These are phyloP conservation scores for Silurus asotus DNA, from an alignment of 2,113 vertebrate species.

Conservation along the genomic window DNA sequence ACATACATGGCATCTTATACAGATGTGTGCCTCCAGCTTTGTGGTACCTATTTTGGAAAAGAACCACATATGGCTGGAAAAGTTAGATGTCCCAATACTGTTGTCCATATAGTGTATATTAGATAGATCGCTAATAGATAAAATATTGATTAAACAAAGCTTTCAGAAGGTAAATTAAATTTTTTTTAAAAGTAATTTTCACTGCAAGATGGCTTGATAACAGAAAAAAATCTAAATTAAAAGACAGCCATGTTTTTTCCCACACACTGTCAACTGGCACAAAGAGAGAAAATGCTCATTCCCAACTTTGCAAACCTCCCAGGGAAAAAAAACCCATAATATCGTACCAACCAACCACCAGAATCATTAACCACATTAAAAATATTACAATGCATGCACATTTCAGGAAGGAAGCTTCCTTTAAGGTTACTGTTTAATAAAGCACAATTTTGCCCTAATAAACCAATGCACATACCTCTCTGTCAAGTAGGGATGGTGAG, in stretches of 20 bases:
- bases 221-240: not conserved
- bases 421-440: not conserved
- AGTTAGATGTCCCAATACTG: too few relatives aligned
- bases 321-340: not conserved
- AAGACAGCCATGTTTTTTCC: not conserved
- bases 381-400: not conserved
- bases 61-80: too few relatives aligned
- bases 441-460: not conserved
- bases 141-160: not conserved
- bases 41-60: too few relatives aligned
- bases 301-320: not conserved
- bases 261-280: too few relatives aligned
- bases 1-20: too few relatives aligned
- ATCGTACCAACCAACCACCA: not conserved
- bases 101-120: too few relatives aligned
- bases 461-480: conserved; percentile 80
- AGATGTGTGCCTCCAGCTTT: too few relatives aligned
- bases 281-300: too few relatives aligned
- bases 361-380: not conserved
- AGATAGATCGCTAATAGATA: not conserved
- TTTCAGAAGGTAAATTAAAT: not conserved
- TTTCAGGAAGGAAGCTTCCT: not conserved
- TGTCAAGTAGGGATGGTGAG: conserved; percentile 83
- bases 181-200: not conserved
- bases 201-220: not conserved